phyloP scores from a whole-genome alignment of 53 echinoderm and acorn worm genomes.

The Holothuria leucospilota region DNA sequence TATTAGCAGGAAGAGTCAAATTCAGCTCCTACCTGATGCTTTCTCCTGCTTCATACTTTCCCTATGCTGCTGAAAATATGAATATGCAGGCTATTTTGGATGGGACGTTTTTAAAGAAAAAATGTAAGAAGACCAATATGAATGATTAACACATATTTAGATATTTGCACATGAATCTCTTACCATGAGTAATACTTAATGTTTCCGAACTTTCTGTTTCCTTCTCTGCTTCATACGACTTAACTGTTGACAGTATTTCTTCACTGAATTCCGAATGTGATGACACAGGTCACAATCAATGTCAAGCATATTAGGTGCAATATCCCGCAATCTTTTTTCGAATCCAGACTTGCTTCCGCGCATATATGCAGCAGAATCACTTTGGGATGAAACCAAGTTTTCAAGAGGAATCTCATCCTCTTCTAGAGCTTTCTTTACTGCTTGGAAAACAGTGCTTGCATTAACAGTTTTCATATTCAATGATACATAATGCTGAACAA shows the following conservation, averaged over 20 bases:
- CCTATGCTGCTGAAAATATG: too few relatives aligned
- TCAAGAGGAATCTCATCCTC: constrained; percentile 51
- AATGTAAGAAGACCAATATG: too few relatives aligned
- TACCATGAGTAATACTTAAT: too few relatives aligned
- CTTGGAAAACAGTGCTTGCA: constrained; percentile 18
- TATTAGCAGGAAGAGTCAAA: too few relatives aligned
- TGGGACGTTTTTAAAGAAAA: too few relatives aligned
- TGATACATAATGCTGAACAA: constrained; percentile 59
- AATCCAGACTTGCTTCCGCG: constrained; percentile 53
- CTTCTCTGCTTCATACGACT: too few relatives aligned
- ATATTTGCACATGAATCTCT: too few relatives aligned
- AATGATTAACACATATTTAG: too few relatives aligned
- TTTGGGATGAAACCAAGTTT: constrained; percentile 51
- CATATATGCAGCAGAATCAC: constrained; percentile 70
- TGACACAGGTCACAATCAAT: constrained; percentile 70
- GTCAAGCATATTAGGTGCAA: constrained; percentile 60
- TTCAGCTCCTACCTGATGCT: too few relatives aligned
- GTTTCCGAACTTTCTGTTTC: too few relatives aligned
- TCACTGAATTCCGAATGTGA: constrained; percentile 62
- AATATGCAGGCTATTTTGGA: too few relatives aligned
- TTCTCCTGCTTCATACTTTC: too few relatives aligned
- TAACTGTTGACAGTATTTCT: constrained; percentile 52
- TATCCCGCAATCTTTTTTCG: constrained; percentile 46
- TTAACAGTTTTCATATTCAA: constrained; percentile 39
- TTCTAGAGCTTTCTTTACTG: constrained; percentile 35